phyloP scores from a whole-genome alignment of 2,888 invertebrate genomes.

The Ophion costatus region DNA sequence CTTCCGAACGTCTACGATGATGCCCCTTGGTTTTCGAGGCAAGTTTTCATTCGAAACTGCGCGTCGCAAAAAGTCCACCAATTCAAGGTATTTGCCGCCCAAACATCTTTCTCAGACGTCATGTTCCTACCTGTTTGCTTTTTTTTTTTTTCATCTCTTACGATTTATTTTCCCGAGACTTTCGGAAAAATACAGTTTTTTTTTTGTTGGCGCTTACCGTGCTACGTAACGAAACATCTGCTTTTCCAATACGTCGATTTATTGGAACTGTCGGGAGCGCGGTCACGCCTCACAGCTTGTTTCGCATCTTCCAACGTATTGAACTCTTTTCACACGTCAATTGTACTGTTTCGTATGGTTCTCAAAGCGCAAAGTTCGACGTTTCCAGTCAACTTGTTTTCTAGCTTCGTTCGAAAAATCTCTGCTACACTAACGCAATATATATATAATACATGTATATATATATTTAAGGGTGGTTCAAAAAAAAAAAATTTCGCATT shows the following conservation, averaged over 20 bases:
- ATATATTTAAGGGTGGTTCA: background rate
- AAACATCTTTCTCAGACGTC: too few species aligned
- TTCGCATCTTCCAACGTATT: conserved; percentile 34
- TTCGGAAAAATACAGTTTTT: background rate
- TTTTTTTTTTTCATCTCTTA: background rate
- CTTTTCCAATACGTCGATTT: conserved; percentile 20
- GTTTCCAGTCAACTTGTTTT: conserved; percentile 50
- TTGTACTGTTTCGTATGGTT: conserved; percentile 30
- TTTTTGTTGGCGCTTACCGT: background rate
- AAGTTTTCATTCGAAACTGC: too few species aligned
- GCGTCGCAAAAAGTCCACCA: too few species aligned
- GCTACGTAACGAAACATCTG: background rate
- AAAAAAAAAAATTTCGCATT: too few species aligned
- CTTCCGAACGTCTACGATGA: too few species aligned
- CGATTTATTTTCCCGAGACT: background rate
- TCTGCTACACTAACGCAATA: conserved; percentile 17
- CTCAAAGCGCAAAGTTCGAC: conserved; percentile 23
- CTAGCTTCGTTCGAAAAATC: conserved; percentile 13
- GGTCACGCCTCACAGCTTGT: background rate
- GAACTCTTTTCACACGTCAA: conserved; percentile 59
- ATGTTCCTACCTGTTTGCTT: too few species aligned
- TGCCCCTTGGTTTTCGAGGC: too few species aligned
- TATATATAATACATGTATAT: conserved; percentile 8
- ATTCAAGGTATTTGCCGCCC: too few species aligned
- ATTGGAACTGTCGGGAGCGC: background rate